Conservation (phyloP, 2,113 vertebrate species). For the Coptodon rendalli region DNA sequence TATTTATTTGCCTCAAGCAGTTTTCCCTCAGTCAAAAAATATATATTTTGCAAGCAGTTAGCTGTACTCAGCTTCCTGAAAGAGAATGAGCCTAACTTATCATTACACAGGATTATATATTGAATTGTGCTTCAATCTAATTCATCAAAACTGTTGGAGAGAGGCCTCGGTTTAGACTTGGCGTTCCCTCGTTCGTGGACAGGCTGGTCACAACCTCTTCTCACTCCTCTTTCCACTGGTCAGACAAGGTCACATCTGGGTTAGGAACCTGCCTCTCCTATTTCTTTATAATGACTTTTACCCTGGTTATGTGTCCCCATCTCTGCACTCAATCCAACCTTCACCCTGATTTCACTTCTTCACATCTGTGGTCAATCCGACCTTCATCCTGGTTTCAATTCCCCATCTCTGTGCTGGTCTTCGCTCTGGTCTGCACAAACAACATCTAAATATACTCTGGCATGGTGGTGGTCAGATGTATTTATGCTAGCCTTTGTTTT, state of each 20-base stretch:
- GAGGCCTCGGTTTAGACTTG: not conserved
- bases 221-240: not conserved
- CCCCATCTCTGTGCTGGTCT: not conserved
- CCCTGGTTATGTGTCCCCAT: not conserved
- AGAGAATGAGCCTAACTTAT: not conserved
- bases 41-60: not conserved
- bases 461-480: not conserved
- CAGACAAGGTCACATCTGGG: not conserved
- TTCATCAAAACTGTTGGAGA: not conserved
- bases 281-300: not conserved
- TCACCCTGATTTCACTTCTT: not conserved
- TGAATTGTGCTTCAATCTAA: not conserved
- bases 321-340: not conserved
- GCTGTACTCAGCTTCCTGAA: not conserved
- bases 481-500: not conserved
- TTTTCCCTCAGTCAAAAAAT: not conserved
- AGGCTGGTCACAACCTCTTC: not conserved
- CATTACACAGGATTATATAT: not conserved
- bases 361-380: not conserved
- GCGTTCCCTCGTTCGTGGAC: not conserved
- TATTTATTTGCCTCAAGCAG: not conserved
- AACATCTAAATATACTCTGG: not conserved
- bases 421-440: not conserved
- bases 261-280: not conserved
- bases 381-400: not conserved